Evolutionary conservation across 1,140 invertebrate genomes (phyloP).

Genomic region (Helicoverpa armigera): DNA sequence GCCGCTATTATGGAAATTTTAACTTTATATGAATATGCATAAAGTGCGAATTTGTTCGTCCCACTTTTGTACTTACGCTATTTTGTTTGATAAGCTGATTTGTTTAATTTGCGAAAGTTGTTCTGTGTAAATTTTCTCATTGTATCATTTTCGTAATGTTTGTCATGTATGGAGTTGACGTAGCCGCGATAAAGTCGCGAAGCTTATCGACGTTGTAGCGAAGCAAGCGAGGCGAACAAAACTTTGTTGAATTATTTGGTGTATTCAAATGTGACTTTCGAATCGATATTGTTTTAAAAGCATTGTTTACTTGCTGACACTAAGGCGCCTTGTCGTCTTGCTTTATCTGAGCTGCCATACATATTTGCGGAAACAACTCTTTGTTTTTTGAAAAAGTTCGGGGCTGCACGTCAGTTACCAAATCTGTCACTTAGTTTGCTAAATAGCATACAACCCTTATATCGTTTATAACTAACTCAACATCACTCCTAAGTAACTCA

Average conservation of each 20-base stretch:
- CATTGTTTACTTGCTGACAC: conserved; percentile 4
- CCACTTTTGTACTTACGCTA: conserved; percentile 20
- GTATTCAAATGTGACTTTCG: conserved; percentile 21
- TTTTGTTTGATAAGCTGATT: conserved; percentile 26
- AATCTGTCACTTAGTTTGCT: no score
- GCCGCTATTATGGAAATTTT: conserved; percentile 39
- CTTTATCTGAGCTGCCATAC: neutral
- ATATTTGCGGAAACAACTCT: neutral
- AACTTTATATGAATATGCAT: conserved; percentile 33
- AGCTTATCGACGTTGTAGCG: conserved; percentile 26
- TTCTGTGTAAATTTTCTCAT: conserved; percentile 11
- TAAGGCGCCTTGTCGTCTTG: neutral
- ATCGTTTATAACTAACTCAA: neutral
- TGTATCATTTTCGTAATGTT: conserved; percentile 25
- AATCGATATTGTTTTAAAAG: conserved; percentile 18
- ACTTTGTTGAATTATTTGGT: conserved; percentile 30
- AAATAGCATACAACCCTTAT: neutral
- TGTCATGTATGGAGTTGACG: conserved; percentile 17
- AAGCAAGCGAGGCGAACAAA: neutral
- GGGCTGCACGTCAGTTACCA: no score
- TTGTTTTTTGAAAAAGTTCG: no score
- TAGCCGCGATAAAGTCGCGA: conserved; percentile 6
- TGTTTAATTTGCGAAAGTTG: conserved; percentile 24
- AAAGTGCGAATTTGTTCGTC: conserved; percentile 35
- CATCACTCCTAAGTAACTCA: neutral